Percentiles rank a stretch among this genome's conserved stretches.
Evolutionary conservation across 2,797 vertebrate genomes (phyloP).

Genomic region (Peromyscus melanophrys): DNA sequence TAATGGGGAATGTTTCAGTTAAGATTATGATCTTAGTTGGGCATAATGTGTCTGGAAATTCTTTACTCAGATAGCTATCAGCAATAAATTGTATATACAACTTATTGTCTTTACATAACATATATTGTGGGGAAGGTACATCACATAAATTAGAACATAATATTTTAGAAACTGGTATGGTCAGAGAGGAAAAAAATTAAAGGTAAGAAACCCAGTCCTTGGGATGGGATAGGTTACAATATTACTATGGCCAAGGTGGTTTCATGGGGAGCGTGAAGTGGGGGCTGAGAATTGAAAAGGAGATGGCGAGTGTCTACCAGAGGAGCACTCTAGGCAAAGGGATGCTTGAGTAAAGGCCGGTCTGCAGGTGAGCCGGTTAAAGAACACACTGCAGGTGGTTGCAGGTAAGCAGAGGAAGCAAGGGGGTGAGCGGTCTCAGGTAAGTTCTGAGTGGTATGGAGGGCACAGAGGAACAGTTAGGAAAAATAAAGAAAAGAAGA

Average conservation of each 20-base stretch:
- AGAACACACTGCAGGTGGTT: neutral
- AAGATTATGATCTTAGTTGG: conserved; percentile 32
- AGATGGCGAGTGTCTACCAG: neutral
- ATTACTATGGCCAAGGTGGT: neutral
- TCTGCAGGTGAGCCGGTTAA: too few species aligned
- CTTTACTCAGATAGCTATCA: conserved; percentile 23
- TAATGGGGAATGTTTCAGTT: conserved; percentile 29
- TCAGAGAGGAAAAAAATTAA: neutral
- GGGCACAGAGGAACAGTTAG: neutral
- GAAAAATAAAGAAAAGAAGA: rapidly evolving
- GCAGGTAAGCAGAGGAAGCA: neutral
- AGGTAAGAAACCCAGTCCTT: neutral
- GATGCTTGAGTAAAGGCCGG: neutral
- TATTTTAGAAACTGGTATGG: conserved; percentile 24
- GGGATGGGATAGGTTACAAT: neutral
- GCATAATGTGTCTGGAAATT: neutral
- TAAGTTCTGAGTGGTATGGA: neutral
- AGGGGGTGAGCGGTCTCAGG: neutral
- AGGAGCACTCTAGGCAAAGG: neutral
- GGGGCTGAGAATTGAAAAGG: neutral
- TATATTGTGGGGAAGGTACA: conserved; percentile 1
- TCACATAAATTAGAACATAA: conserved; percentile 4
- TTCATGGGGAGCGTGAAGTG: neutral
- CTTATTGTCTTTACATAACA: neutral
- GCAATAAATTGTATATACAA: conserved; percentile 12